A percentile compares a stretch with the other conserved stretches of the same genome.
Conservation (phyloP, 2,113 vertebrate species). For the Micronisus gabar region DNA sequence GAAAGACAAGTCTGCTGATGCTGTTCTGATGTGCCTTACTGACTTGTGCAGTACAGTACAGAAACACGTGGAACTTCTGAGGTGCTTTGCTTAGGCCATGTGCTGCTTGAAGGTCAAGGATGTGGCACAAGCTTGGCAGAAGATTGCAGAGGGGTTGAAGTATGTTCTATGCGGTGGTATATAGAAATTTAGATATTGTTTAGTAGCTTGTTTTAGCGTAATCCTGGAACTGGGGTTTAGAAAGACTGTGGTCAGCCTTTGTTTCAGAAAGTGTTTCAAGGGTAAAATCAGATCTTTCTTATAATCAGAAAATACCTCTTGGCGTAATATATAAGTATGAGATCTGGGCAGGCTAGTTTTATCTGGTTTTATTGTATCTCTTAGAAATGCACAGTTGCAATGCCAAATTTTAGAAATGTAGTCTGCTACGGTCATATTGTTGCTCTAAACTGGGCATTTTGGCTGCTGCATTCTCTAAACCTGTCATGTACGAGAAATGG, state of each 20-base stretch:
- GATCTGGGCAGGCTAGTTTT: background rate
- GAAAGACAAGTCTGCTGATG: background rate
- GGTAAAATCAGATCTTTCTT: background rate
- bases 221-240: background rate
- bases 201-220: background rate
- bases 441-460: background rate
- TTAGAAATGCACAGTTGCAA: background rate
- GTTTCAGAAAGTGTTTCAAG: background rate
- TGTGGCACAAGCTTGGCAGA: background rate
- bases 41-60: background rate
- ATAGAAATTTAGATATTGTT: background rate
- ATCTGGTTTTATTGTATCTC: background rate
- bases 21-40: background rate
- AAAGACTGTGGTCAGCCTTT: background rate
- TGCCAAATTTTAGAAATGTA: background rate
- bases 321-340: background rate
- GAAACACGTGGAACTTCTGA: background rate
- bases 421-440: background rate
- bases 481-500: rapidly evolving
- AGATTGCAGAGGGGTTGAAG: background rate
- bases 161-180: background rate
- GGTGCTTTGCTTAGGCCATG: background rate
- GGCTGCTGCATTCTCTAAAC: background rate
- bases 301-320: background rate
- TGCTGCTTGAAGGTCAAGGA: background rate